Evolutionary conservation across 2,888 invertebrate genomes (phyloP).

Genomic region (Steinernema hermaphroditum): DNA sequence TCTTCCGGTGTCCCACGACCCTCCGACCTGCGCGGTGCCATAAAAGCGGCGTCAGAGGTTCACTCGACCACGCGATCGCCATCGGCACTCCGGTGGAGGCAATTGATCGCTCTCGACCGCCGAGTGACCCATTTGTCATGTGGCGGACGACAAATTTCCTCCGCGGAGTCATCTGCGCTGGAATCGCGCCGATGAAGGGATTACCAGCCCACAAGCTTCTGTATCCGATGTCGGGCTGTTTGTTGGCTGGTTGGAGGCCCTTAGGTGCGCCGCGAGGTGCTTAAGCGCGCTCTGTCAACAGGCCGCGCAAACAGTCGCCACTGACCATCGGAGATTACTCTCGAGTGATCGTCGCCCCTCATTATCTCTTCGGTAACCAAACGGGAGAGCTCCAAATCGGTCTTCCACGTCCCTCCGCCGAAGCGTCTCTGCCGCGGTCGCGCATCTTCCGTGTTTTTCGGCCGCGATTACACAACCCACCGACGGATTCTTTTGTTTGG

Average conservation of each 20-base stretch:
- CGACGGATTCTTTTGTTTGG: not conserved
- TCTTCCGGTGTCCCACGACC: too few species aligned
- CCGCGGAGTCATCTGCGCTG: not conserved
- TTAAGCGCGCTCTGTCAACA: conserved; percentile 24
- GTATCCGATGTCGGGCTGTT: conserved; percentile 1
- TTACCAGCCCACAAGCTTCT: not conserved
- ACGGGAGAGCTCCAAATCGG: not conserved
- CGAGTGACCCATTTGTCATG: conserved; percentile 12
- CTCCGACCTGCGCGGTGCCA: not conserved
- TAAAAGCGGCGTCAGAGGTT: not conserved
- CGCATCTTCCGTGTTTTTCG: not conserved
- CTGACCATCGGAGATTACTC: conserved; percentile 24
- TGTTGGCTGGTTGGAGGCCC: conserved; percentile 11
- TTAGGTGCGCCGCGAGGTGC: conserved; percentile 1
- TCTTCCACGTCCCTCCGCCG: not conserved
- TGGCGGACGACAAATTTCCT: not conserved
- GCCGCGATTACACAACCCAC: not conserved
- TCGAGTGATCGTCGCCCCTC: conserved; percentile 23
- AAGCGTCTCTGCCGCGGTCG: not conserved
- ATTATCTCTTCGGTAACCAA: conserved; percentile 17
- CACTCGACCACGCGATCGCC: not conserved
- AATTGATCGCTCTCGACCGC: conserved; percentile 11
- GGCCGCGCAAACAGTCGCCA: conserved; percentile 2
- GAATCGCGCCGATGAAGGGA: not conserved
- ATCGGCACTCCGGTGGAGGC: not conserved